Base-by-base conservation (phyloP, 2,888 invertebrate genomes). In the Nomada goodeniana region DNA sequence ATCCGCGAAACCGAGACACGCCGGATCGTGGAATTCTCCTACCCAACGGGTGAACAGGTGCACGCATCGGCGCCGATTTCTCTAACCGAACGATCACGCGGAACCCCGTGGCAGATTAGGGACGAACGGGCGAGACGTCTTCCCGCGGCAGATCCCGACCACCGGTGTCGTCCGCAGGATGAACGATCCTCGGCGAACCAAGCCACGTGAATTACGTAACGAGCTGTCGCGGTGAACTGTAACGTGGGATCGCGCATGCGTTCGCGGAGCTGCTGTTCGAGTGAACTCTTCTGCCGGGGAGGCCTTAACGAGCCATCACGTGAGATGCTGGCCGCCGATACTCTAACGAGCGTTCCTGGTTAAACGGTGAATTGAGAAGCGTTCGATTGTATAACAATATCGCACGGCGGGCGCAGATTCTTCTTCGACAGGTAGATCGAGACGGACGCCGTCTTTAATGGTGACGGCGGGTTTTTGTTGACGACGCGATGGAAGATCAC, bases 41-140 rank as follows among this genome's bases (percentile, higher is more conserved):
- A 74, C 65, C n/a, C 5, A 9, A 11, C 23, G 55, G 18, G 50
- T 5, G 69, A 80, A 83, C 83, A 83, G 77, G 84, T 81, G 83
- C 69, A 80, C 57, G 77, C 74, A 72, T 80, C 18, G 69, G 3
- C 57, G 68, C 44, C 50, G 55, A 64, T 73, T 83, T 76, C 60
- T 36, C 50, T 20, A 63, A 63, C n/a, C 47, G 52, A 20, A n/a
- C 69, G 44, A 64, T 20, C 20, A 42, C 63, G 72, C 44, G 70
- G 50, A 29, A 60, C 70, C 26, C 20, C 60, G 20, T 20, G 60
- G 18, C 50, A 36, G 70, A 71, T 60, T 71, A 71, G 60, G 29
- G 47, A 70, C 69, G 59, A 29, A 11, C 47, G 42, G 57, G 57
- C 55, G 47, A 57, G 47, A 67, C 11, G 42, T 26, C 55, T 65